Conservation (phyloP, 2,797 vertebrate species). For the Taeniopygia guttata region DNA sequence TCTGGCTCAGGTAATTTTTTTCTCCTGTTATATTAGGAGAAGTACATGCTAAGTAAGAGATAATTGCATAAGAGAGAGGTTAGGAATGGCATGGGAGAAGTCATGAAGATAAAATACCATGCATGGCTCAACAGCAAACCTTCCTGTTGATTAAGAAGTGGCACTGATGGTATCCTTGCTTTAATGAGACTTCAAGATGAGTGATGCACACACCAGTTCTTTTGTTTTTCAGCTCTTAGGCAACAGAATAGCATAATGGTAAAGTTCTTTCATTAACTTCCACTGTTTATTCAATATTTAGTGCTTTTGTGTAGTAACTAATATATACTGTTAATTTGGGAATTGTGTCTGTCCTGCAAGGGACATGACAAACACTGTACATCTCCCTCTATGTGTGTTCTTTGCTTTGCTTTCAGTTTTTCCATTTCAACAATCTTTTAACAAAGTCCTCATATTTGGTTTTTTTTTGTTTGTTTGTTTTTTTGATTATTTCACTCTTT, state of each 20-base stretch:
- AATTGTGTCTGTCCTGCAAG: background rate
- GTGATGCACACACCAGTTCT: background rate
- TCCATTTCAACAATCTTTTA: background rate
- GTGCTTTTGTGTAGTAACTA: background rate
- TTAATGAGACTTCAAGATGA: conserved; percentile 57
- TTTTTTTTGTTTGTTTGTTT: too few species aligned
- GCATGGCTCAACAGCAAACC: conserved; percentile 21
- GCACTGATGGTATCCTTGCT: conserved; percentile 9
- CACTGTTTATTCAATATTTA: background rate
- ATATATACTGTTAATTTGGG: background rate
- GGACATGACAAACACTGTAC: background rate
- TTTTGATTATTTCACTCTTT: background rate
- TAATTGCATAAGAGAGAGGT: background rate
- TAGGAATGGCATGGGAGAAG: background rate
- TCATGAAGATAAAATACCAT: conserved; percentile 21
- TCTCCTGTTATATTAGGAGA: background rate
- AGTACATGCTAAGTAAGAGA: background rate
- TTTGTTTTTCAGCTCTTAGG: conserved; percentile 24
- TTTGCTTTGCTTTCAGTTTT: background rate
- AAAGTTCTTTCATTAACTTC: background rate
- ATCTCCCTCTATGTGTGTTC: background rate
- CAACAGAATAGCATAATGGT: background rate
- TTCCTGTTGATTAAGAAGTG: conserved; percentile 20
- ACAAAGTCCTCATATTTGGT: background rate
- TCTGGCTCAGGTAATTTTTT: background rate